Percentiles rank a stretch among this genome's conserved stretches.
phyloP scores from a whole-genome alignment of 2,113 vertebrate species.

The Acrocephalus arundinaceus region DNA sequence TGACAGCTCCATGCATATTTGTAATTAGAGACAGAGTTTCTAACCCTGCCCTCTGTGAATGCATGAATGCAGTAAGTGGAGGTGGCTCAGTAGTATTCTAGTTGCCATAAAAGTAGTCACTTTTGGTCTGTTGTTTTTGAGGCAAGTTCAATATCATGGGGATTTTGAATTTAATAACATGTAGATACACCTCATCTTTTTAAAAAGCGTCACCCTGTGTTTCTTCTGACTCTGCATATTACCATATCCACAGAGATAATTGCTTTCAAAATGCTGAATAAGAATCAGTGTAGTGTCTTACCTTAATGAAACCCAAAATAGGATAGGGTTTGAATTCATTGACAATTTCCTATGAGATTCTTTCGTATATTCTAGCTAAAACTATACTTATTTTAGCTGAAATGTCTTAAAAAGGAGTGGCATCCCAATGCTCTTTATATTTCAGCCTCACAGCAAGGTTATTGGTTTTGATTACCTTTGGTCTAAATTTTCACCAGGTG shows the following conservation, averaged over 20 bases:
- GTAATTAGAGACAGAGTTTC: neutral
- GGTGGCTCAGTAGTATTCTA: neutral
- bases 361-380: neutral
- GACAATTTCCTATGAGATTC: neutral
- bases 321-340: accelerated
- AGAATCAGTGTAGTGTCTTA: neutral
- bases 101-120: neutral
- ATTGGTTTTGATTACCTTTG: neutral
- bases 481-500: neutral
- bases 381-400: neutral
- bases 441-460: neutral
- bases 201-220: neutral
- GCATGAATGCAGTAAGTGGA: neutral
- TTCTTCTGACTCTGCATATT: neutral
- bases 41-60: neutral
- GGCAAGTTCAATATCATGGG: neutral
- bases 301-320: neutral
- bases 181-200: neutral
- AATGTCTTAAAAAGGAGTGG: neutral
- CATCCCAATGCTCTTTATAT: neutral
- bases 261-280: neutral
- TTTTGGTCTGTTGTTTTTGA: neutral
- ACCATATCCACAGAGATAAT: neutral
- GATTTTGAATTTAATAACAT: neutral
- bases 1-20: neutral